phyloP scores from a whole-genome alignment of 2,113 vertebrate species.

The Eudorcas thomsonii region DNA sequence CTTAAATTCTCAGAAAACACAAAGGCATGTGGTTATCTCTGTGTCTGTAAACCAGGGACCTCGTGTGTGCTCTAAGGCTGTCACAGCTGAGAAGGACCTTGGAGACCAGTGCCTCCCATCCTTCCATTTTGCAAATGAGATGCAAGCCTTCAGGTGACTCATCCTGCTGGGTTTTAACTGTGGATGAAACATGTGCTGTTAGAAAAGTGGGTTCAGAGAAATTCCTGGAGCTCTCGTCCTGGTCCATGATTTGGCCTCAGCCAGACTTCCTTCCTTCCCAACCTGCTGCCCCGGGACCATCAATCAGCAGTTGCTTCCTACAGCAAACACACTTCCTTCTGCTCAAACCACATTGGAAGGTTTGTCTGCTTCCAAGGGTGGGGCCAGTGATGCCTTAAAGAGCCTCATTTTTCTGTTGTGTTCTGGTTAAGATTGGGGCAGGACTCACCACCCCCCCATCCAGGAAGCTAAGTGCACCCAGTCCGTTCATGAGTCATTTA shows the following conservation, averaged over 20 bases:
- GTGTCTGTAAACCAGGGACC: neutral
- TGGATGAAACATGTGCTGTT: neutral
- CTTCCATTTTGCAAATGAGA: neutral
- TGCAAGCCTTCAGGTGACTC: neutral
- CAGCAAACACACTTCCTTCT: neutral
- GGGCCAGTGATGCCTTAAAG: neutral
- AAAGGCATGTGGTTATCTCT: neutral
- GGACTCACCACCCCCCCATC: neutral
- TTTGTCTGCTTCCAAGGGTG: neutral
- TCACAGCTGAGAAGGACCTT: too few relatives aligned
- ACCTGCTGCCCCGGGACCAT: neutral
- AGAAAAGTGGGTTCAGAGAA: neutral
- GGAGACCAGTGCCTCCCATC: neutral
- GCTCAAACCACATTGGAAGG: neutral
- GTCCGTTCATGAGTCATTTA: neutral
- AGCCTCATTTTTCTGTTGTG: neutral
- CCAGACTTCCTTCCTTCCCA: neutral
- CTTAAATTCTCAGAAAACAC: neutral
- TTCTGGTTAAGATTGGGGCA: neutral
- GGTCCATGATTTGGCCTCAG: neutral
- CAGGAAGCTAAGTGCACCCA: neutral
- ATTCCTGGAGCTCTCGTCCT: neutral
- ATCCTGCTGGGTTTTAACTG: neutral
- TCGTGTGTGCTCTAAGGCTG: neutral
- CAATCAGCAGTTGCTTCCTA: neutral